Percentiles rank a stretch among this genome's conserved stretches.
These are phyloP conservation scores for Grapholita molesta DNA, from an alignment of 1,140 invertebrate species.

Conservation along the genomic window DNA sequence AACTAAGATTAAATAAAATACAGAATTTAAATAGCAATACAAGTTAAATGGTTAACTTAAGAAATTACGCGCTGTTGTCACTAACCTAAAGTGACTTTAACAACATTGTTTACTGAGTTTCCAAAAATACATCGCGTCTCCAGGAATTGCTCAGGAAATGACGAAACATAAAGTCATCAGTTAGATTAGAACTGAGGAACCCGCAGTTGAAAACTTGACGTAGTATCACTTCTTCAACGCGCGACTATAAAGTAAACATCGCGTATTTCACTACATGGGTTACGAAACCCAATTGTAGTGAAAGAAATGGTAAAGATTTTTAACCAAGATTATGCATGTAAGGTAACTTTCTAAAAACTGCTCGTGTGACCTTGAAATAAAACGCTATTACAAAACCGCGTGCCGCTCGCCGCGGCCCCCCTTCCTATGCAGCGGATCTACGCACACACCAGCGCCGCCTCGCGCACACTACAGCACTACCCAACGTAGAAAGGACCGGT, in stretches of 20 bases:
- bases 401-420: conserved; percentile 54
- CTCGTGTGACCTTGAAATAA: conserved; percentile 78
- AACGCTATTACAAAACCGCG: conserved; percentile 76
- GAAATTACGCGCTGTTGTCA: background rate
- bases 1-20: background rate
- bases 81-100: background rate
- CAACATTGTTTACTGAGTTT: background rate
- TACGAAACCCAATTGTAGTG: background rate
- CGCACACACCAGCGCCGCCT: conserved; percentile 45
- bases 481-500: conserved; percentile 65
- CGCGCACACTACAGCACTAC: conserved; percentile 38
- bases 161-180: conserved; percentile 2
- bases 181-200: background rate
- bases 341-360: conserved; percentile 79
- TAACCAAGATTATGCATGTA: conserved; percentile 51
- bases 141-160: conserved; percentile 1
- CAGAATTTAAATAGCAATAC: background rate
- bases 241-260: background rate
- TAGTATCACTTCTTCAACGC: background rate
- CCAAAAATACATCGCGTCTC: background rate
- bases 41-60: background rate
- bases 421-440: conserved; percentile 61
- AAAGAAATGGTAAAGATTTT: conserved; percentile 39
- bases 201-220: background rate
- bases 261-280: background rate